Base-by-base conservation (phyloP, 2,797 vertebrate genomes). In the Rachycentron canadum region DNA sequence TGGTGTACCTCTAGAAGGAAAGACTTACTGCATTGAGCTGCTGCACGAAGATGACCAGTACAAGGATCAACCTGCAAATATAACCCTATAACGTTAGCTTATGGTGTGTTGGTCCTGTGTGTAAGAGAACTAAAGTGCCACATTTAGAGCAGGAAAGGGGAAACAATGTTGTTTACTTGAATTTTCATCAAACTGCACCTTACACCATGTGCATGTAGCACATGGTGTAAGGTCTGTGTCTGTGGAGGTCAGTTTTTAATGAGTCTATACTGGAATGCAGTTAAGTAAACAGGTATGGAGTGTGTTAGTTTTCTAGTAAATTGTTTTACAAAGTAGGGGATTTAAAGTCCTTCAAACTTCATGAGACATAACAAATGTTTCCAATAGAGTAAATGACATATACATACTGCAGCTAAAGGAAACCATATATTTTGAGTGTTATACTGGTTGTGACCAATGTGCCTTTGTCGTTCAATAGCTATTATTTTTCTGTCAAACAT, bases 11-110 rank as follows among this genome's bases (percentile, higher is more conserved):
- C 16, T 52, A 50, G 41, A 45, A 50, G 8, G 0, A 67, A 63
- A 21, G 21, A 79, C 92, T 94, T 88, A 94, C 93, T 80, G 91
- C 88, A 26, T 57, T 76, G 60, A 89, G 75, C 40, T 69, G 80
- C 25, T 82, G 82, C 55, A 78, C 72, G 69, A 65, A 52, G 52
- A 90, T 19, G 40, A 77, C 52, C 49, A 91, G 52, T 36, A 83
- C 28, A 19, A 90, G 53, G 45, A 88, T 86, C 86, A 90, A 92
- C 81, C 93, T 94, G 88, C 40, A 55, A 78, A 87, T 32, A 11
- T 1, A n/a, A n/a, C n/a, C n/a, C n/a, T n/a, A n/a, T n/a, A n/a
- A 36, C 7, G 3, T 41, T 28, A 49, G 26, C 19, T 60, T 19
- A 10, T 57, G 58, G 56, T 45, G 11, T 58, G 13, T 69, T 59